These are phyloP conservation scores for Ploceus nigricollis DNA, from an alignment of 2,113 vertebrate species.

Conservation along the genomic window DNA sequence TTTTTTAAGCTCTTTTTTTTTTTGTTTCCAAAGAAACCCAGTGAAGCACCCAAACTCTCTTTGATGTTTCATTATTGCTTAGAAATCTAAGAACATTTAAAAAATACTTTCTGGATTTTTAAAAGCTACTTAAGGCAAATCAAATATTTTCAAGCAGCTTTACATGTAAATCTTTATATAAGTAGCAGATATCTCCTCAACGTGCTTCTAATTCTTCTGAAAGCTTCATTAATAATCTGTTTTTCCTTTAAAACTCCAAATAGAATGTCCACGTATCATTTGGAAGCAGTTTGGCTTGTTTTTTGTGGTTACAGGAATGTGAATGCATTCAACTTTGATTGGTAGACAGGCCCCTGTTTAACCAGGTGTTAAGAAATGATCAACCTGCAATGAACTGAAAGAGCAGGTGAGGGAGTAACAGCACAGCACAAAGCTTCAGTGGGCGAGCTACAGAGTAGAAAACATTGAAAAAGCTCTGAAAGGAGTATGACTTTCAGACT, in stretches of 20 bases:
- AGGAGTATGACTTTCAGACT: background rate
- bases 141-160: background rate
- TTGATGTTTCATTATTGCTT: background rate
- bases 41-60: rapidly evolving
- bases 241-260: background rate
- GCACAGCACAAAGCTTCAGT: slow-evolving; percentile 33
- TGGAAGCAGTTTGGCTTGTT: background rate
- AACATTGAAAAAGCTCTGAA: background rate
- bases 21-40: background rate
- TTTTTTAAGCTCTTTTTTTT: background rate
- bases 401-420: slow-evolving; percentile 61
- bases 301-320: background rate
- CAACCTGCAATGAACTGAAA: slow-evolving; percentile 55
- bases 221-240: background rate
- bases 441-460: background rate
- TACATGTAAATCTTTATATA: background rate
- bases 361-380: background rate
- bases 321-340: background rate
- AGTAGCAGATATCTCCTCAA: background rate
- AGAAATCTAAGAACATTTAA: background rate
- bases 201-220: background rate
- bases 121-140: background rate
- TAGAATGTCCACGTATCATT: background rate
- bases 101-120: background rate
- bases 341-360: background rate